Conservation (phyloP, 2,888 invertebrate species). For the Sinopyrophorus schimmeli region DNA sequence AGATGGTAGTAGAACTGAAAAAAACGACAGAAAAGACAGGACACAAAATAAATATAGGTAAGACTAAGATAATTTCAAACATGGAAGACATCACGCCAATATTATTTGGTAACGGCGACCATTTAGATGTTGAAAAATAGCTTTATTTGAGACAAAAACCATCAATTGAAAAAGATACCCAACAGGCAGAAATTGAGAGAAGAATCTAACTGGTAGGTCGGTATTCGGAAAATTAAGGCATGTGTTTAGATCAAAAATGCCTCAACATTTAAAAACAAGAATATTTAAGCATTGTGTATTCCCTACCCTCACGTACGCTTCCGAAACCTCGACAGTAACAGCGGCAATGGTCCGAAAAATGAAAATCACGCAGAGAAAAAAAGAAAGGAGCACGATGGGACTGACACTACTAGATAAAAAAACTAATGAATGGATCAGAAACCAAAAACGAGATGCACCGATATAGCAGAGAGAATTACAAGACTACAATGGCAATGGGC, state of each 20-base stretch:
- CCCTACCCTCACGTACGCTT: conserved; percentile 2
- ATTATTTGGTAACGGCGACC: too few relatives aligned
- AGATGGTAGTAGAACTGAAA: too few relatives aligned
- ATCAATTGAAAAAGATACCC: too few relatives aligned
- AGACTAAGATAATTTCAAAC: too few relatives aligned
- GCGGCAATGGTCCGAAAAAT: background rate
- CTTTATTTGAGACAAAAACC: too few relatives aligned
- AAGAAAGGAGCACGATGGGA: background rate
- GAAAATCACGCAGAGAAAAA: background rate
- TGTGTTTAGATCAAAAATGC: background rate
- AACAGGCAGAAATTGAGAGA: conserved; percentile 1
- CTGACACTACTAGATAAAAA: background rate
- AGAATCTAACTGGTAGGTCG: background rate
- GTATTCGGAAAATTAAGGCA: background rate
- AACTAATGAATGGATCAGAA: background rate
- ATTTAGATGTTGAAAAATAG: too few relatives aligned
- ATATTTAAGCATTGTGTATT: background rate
- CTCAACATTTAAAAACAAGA: conserved; percentile 1
- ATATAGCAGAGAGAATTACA: conserved; percentile 7
- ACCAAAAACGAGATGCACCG: background rate
- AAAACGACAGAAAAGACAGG: too few relatives aligned
- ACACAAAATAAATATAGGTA: too few relatives aligned
- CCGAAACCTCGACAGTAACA: background rate
- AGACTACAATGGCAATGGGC: conserved; percentile 12
- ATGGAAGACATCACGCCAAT: too few relatives aligned